Base-by-base conservation (phyloP, 2,888 invertebrate genomes). In the Drosophila meridiana region DNA sequence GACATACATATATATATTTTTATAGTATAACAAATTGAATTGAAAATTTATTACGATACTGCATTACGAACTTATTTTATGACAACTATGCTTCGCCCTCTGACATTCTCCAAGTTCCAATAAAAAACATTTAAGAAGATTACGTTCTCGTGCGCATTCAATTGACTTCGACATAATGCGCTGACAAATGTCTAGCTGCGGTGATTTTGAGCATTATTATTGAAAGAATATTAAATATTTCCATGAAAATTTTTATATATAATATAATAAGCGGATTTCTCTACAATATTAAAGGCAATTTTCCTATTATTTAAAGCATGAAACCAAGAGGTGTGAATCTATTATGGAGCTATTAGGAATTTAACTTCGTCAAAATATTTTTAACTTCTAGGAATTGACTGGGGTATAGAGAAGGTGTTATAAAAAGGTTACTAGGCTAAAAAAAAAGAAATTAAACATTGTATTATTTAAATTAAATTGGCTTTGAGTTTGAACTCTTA, bases 91-190 rank as follows among this genome's bases (percentile, higher is more conserved):
- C 42, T 50, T 9, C 20, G 30, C 11, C 20, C 45, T 50, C 38
- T 32, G 38, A 32, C 32, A 52, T 56, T 59, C 57, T 38, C 14
- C 26, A 26, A 20, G n/a, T 58, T 47, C 55, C 34, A 36, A 63
- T 55, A 78, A 56, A 52, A 61, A 59, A 59, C 60, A 65, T 65
- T 57, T 68, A 76, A 71, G 68, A 62, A 72, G 81, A 81, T 78
- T 81, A 69, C 48, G 14, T 28, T 70, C 59, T 66, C 56, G 34
- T 61, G 40, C 32, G 34, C 61, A 52, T 55, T n/a, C 40, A 48
- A 50, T 42, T 40, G 61, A 59, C 57, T 58, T 36, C 60, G 47
- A 53, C 40, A 58, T 20, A 26, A 43, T 56, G 40, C n/a, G n/a
- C 52, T 71, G 73, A 13, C 63, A 63, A 43, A 43, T 72, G 32